Base-by-base conservation (phyloP, 2,113 vertebrate species). In the Ceuthmochares aereus region DNA sequence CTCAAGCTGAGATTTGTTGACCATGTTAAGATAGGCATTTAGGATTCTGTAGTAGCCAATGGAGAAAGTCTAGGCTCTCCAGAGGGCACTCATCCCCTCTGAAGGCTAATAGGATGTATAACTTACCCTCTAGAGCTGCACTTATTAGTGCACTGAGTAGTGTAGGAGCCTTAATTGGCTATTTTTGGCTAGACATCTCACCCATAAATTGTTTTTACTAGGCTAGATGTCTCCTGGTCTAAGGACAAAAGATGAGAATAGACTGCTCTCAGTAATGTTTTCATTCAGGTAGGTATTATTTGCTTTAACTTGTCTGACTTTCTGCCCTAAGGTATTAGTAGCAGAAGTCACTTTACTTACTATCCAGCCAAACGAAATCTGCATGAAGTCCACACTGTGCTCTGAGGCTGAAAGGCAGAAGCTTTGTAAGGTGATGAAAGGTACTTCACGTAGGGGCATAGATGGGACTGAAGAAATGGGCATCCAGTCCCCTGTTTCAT, bases 381-480 rank as follows among this genome's bases (percentile, higher is more conserved):
- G 29, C 62, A 32, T 45, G 25, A 79, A 47, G 30, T 6, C 43
- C 37, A 52, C 7, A 5, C 29, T 29, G 36, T 43, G 43, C 43
- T 89, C 56, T 63, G 66, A 67, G 25, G 21, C 25, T 63, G 69
- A 67, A 84, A 82, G 40, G 26, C 30, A 90, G 86, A 68, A 59
- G 27, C 27, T 67, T 10, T 62, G 40, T 17, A n/a, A 51, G 36
- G 12, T 60, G 45, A 74, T 37, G 47, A 79, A 36, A 55, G 56
- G 15, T 2, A 1, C 8, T 82, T 64, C 58, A 60, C 3, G 8
- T 37, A 0, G 2, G 2, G 12, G 1, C 30, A 6, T 4, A 32
- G 10, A 3, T 26, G n/a, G 25, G 30, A 58, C 56, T 51, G 56
- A 56, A 62, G 12, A 64, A 80, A 56, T 56, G 51, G 45, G 36